Base-by-base conservation (phyloP, 2,797 vertebrate species). In the Nannoperca australis region DNA sequence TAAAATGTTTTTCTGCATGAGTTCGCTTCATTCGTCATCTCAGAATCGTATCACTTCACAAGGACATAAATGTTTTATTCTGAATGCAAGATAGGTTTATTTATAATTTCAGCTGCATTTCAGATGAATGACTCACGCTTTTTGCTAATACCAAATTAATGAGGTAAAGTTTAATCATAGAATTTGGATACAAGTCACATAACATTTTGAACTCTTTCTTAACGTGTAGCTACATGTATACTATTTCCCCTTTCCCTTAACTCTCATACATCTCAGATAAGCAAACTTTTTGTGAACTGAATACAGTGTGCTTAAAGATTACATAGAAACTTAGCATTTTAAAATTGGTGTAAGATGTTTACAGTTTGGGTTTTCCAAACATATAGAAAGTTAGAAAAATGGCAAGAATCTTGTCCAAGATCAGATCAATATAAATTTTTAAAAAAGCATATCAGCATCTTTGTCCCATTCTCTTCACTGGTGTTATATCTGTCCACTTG, bases 331-430 rank as follows among this genome's bases (percentile, higher is more conserved):
- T 24, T 32, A 18, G 6, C 30, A 30, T 30, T 62, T 67, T 27
- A 10, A 51, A 51, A 50, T 40, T 14, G 5, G 3, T n/a, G 40
- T 36, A 6, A 0, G 30, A 30, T 7, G 17, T 32, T 59, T 22
- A n/a, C 10, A 27, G 40, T 20, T 4, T 32, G 8, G 12, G 2
- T 60, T 0, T 66, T 55, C 1, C 20, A 34, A 12, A 49, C 2
- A 3, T 51, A 24, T 1, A 22, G 7, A 12, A 56, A 36, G 24
- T 53, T 32, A 55, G 7, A 78, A 49, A 67, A 42, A 24, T 6
- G n/a, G 83, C 86, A 95, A 94, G 92, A 94, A 92, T 94, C 73
- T 54, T 81, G 63, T 83, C 62, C 91, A 93, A 95, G 93, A 95
- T 94, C 94, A 88, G 85, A 45, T 18, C 20, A 78, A 81, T 88